phyloP scores from a whole-genome alignment of 2,797 vertebrate genomes.

The Petrocephalus sullivani region DNA sequence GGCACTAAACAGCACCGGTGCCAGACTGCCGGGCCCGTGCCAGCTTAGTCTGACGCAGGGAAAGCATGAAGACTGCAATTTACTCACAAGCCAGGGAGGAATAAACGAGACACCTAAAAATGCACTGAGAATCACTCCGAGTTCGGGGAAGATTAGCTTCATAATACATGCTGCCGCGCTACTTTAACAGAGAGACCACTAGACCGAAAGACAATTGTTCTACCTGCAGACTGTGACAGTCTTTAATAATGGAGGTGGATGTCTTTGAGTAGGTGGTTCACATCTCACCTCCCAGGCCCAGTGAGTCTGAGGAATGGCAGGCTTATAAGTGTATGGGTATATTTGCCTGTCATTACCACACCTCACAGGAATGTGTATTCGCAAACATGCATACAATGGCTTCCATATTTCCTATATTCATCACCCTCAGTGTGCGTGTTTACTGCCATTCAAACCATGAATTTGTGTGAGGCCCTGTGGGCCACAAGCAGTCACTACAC shows the following conservation, averaged over 20 bases:
- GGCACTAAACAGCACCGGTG: background rate
- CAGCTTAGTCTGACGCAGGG: background rate
- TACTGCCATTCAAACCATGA: background rate
- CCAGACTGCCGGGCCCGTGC: background rate
- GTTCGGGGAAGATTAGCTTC: background rate
- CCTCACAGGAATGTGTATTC: background rate
- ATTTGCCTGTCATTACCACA: background rate
- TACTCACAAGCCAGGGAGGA: background rate
- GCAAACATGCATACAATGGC: background rate
- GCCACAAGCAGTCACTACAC: background rate
- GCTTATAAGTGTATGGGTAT: background rate
- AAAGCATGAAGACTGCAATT: constrained; percentile 8
- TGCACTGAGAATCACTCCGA: background rate
- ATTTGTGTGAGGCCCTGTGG: background rate
- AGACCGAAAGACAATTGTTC: background rate
- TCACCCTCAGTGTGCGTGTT: background rate
- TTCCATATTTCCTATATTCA: background rate
- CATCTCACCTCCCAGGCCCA: background rate
- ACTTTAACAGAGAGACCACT: constrained; percentile 8
- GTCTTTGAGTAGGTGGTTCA: background rate
- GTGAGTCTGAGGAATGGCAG: background rate
- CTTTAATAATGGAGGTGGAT: background rate
- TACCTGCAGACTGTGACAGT: constrained; percentile 15
- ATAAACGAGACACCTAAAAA: constrained; percentile 13
- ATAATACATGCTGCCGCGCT: background rate